These are phyloP conservation scores for Ernsta delagoae DNA, from an alignment of 2,888 invertebrate genomes.

Conservation along the genomic window DNA sequence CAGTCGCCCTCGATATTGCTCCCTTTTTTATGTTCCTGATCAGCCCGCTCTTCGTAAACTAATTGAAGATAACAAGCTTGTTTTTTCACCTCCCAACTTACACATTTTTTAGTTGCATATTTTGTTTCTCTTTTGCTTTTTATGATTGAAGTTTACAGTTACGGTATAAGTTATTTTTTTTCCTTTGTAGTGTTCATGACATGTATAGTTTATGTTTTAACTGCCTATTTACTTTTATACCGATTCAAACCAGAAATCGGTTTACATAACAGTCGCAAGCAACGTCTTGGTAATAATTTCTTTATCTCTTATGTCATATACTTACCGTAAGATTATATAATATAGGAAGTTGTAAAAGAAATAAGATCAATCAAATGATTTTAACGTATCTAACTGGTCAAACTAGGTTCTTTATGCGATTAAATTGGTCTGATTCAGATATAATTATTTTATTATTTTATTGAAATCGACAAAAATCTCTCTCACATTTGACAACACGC, in stretches of 20 bases:
- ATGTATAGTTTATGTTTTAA: neutral
- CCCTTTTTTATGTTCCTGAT: slow-evolving; percentile 67
- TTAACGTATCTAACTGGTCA: neutral
- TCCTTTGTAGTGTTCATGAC: too few relatives aligned
- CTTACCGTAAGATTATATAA: slow-evolving; percentile 23
- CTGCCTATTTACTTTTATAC: neutral
- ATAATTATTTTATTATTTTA: neutral
- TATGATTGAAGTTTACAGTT: neutral
- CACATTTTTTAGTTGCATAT: slow-evolving; percentile 62
- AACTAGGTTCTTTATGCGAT: neutral
- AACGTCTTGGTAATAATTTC: slow-evolving; percentile 19
- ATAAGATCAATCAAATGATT: slow-evolving; percentile 15
- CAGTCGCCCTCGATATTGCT: slow-evolving; percentile 59
- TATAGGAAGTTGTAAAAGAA: slow-evolving; percentile 18
- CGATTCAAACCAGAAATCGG: neutral
- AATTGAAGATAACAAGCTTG: slow-evolving; percentile 78
- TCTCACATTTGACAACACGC: too few relatives aligned
- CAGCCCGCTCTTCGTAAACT: slow-evolving; percentile 68
- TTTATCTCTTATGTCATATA: slow-evolving; percentile 29
- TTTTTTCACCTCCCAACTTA: slow-evolving; percentile 66
- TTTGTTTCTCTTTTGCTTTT: slow-evolving; percentile 58
- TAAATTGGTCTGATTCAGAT: too few relatives aligned
- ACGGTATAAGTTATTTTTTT: neutral
- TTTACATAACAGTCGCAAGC: slow-evolving; percentile 14
- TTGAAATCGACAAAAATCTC: too few relatives aligned